These are phyloP conservation scores for Aleadryas rufinucha DNA, from an alignment of 2,113 vertebrate species.

Conservation along the genomic window DNA sequence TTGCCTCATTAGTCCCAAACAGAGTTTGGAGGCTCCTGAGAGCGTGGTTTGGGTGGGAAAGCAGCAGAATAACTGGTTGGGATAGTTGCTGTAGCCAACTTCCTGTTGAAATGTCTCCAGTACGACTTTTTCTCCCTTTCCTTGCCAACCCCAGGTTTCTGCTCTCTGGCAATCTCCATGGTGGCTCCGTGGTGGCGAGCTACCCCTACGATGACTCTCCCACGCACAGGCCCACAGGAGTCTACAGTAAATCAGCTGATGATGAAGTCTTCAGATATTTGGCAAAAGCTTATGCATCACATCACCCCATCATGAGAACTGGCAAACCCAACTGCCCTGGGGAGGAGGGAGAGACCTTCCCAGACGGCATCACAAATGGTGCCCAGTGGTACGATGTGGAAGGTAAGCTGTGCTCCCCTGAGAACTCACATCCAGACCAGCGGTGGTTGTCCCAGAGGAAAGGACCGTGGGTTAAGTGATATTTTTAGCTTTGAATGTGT, in stretches of 20 bases:
- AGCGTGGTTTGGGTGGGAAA: not conserved
- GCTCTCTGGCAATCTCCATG: conserved; percentile 93
- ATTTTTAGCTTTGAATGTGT: not conserved
- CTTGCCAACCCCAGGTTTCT: conserved; percentile 82
- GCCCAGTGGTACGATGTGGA: conserved; percentile 92
- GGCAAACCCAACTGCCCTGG: conserved; percentile 84
- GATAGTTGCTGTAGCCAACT: not conserved
- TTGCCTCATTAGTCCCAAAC: not conserved
- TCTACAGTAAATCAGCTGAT: conserved; percentile 88
- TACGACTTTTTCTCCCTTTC: not conserved
- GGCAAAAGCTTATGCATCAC: conserved; percentile 85
- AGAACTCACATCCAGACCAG: not conserved
- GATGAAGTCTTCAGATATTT: conserved; percentile 88
- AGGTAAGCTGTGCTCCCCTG: conserved; percentile 71
- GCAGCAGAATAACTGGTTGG: not conserved
- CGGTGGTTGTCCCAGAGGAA: not conserved
- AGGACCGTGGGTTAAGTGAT: not conserved
- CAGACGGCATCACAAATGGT: conserved; percentile 92
- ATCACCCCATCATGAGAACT: conserved; percentile 92
- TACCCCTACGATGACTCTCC: conserved; percentile 94
- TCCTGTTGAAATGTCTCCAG: not conserved
- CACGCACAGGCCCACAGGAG: conserved; percentile 69
- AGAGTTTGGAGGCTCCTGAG: not conserved
- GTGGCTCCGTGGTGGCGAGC: conserved; percentile 94
- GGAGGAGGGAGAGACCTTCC: conserved; percentile 77